phyloP scores from a whole-genome alignment of 1,140 invertebrate species.

The Trichogramma pretiosum region DNA sequence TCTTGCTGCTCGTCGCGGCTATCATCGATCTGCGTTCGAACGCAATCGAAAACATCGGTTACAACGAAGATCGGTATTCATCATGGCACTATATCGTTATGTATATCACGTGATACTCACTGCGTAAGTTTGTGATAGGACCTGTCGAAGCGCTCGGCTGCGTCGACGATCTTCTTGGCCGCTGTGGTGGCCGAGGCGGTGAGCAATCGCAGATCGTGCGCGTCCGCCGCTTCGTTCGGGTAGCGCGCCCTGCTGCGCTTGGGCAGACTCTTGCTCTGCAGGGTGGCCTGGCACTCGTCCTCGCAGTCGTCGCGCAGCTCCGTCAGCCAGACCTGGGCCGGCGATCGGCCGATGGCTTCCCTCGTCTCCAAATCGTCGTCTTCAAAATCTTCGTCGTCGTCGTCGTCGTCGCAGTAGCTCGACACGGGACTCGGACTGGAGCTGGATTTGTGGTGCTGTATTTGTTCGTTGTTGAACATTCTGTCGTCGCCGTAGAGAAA shows the following conservation, averaged over 20 bases:
- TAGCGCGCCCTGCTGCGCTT: background rate
- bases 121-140: too few species aligned
- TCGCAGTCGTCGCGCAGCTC: conserved; percentile 17
- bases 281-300: conserved; percentile 28
- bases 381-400: too few species aligned
- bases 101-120: too few species aligned
- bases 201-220: conserved; percentile 23
- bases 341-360: background rate
- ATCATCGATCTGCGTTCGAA: too few species aligned
- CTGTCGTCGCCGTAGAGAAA: too few species aligned
- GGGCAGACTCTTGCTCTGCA: conserved; percentile 35
- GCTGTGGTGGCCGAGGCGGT: conserved; percentile 36
- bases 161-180: conserved; percentile 35
- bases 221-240: conserved; percentile 6
- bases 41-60: too few species aligned
- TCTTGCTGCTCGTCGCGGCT: conserved; percentile 11
- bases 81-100: too few species aligned
- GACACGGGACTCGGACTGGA: too few species aligned
- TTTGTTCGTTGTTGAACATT: too few species aligned
- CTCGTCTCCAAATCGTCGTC: conserved; percentile 16
- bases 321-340: background rate
- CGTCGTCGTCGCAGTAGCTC: too few species aligned
- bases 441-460: too few species aligned
- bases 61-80: too few species aligned
- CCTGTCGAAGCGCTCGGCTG: conserved; percentile 34